Conservation (phyloP, 2,888 invertebrate genomes). For the Drosophila peninsularis region DNA sequence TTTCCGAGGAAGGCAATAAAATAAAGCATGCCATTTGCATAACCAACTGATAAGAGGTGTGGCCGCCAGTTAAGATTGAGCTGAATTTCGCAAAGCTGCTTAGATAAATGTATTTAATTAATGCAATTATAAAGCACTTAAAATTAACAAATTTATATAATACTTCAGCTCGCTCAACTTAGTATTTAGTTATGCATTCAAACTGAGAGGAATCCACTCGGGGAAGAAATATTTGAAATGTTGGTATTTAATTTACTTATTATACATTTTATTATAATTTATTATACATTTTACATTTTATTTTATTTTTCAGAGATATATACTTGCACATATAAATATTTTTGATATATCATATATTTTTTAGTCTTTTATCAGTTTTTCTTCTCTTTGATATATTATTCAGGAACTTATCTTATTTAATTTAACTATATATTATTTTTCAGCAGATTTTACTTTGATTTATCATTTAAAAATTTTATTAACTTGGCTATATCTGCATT, state of each 20-base stretch:
- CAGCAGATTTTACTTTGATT: not conserved
- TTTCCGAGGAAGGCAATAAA: slow-evolving; percentile 46
- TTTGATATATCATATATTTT: not conserved
- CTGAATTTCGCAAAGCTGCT: slow-evolving; percentile 9
- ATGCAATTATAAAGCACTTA: slow-evolving; percentile 27
- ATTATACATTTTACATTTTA: not conserved
- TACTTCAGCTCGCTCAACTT: not conserved
- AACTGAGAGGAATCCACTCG: not conserved
- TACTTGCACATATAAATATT: not conserved
- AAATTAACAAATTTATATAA: not conserved
- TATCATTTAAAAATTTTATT: not conserved
- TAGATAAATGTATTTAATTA: slow-evolving; percentile 15
- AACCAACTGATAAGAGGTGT: slow-evolving; percentile 26
- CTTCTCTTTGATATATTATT: not conserved
- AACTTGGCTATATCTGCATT: no score
- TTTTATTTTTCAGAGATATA: not conserved
- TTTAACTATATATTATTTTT: not conserved
- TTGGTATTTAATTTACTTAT: not conserved
- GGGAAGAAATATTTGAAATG: not conserved
- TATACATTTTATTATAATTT: not conserved
- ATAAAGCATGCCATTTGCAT: slow-evolving; percentile 57
- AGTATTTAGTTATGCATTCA: not conserved
- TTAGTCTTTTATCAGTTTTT: not conserved
- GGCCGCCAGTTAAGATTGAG: not conserved
- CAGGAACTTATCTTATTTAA: not conserved